A percentile compares a stretch with the other conserved stretches of the same genome.
Evolutionary conservation across 2,113 vertebrate species (phyloP).

Genomic region (Chascanopsetta lugubris): DNA sequence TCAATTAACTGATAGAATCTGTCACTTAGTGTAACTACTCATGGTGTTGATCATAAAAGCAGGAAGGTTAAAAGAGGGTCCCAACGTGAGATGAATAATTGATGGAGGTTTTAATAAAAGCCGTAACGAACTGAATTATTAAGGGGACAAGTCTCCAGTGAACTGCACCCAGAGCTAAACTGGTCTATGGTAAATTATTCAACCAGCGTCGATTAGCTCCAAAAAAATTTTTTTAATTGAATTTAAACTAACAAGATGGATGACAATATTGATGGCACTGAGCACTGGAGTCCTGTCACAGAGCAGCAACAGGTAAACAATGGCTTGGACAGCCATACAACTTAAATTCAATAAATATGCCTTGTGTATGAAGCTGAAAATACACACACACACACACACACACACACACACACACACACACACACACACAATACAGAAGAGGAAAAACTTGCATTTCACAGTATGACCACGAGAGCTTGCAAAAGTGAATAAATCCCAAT

Average conservation of each 20-base stretch:
- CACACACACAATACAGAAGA: too few species aligned
- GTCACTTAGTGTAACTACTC: conserved; percentile 40
- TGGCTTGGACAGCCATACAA: too few species aligned
- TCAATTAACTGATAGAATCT: conserved; percentile 46
- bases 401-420: too few species aligned
- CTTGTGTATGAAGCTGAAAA: too few species aligned
- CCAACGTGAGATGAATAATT: conserved; percentile 74
- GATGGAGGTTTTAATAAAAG: conserved; percentile 78
- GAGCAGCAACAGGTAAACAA: too few species aligned
- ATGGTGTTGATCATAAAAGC: conserved; percentile 54
- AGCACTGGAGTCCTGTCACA: too few species aligned
- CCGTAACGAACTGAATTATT: conserved; percentile 79
- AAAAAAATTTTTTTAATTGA: conserved; percentile 35
- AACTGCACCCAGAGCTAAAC: conserved; percentile 67
- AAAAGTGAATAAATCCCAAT: too few species aligned
- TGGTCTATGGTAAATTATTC: conserved; percentile 72
- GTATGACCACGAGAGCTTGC: too few species aligned
- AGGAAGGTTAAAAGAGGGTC: conserved; percentile 52
- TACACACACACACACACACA: too few species aligned
- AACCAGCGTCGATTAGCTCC: conserved; percentile 48
- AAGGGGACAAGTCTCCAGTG: conserved; percentile 68
- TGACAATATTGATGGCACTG: too few species aligned
- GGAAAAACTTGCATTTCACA: too few species aligned
- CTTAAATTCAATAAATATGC: too few species aligned
- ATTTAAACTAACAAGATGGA: conserved; percentile 43